Percentiles rank a stretch among this genome's conserved stretches.
Evolutionary conservation across 2,113 vertebrate genomes (phyloP).

Genomic region (Anas platyrhynchos): DNA sequence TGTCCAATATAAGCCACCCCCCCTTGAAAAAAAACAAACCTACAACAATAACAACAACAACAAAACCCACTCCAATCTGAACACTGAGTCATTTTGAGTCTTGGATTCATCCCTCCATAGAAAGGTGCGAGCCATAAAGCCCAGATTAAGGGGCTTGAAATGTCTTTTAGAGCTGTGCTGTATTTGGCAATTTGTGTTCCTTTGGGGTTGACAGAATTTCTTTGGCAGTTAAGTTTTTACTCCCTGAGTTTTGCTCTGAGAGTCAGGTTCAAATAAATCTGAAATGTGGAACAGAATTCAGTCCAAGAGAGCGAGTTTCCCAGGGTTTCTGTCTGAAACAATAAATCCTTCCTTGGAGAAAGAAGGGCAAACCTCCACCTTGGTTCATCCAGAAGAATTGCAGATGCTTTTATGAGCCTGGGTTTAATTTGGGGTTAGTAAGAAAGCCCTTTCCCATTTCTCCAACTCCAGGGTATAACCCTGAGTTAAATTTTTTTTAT

Average conservation of each 20-base stretch:
- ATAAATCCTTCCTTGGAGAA: constrained; percentile 1
- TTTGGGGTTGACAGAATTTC: constrained; percentile 8
- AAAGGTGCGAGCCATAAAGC: constrained; percentile 9
- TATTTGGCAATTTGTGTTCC: constrained; percentile 27
- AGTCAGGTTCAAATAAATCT: constrained; percentile 37
- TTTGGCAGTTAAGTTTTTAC: constrained; percentile 35
- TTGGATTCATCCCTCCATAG: background rate
- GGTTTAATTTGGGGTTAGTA: constrained; percentile 38
- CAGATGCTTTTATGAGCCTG: constrained; percentile 39
- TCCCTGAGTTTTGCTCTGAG: constrained; percentile 20
- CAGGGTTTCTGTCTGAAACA: constrained; percentile 49
- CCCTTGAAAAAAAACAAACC: no score
- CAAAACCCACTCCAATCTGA: no score
- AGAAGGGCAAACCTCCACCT: background rate
- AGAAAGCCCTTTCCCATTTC: constrained; percentile 6
- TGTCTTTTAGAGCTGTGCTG: background rate
- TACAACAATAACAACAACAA: no score
- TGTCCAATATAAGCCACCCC: rapidly evolving
- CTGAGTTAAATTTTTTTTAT: background rate
- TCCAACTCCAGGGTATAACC: background rate
- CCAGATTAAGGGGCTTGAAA: constrained; percentile 7
- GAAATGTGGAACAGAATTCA: constrained; percentile 11
- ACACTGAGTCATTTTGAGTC: background rate
- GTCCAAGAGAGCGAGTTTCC: constrained; percentile 51
- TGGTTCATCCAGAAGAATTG: constrained; percentile 30